These are phyloP conservation scores for Campylomormyrus numenius DNA, from an alignment of 2,113 vertebrate species.

Conservation along the genomic window DNA sequence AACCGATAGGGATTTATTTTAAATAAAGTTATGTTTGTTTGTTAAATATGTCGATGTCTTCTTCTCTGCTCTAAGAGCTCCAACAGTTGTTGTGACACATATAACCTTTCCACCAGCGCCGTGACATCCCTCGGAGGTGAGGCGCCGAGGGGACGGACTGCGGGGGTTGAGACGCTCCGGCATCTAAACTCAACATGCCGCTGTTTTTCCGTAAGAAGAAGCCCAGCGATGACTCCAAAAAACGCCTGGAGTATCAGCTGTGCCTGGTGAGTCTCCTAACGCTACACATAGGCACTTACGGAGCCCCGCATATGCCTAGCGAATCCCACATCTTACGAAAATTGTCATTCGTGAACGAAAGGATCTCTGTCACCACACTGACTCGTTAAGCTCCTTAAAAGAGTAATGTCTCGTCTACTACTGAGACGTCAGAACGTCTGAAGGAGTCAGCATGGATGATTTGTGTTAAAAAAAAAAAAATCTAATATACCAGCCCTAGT, in stretches of 20 bases:
- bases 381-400: too few species aligned
- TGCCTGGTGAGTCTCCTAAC: conserved; percentile 67
- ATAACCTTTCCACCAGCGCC: not conserved
- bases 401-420: too few species aligned
- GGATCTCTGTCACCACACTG: too few species aligned
- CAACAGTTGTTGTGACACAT: not conserved
- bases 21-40: not conserved
- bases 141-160: not conserved
- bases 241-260: conserved; percentile 85
- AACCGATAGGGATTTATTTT: not conserved
- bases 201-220: conserved; percentile 87
- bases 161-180: not conserved
- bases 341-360: not conserved
- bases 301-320: too few species aligned
- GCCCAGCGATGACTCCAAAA: conserved; percentile 75
- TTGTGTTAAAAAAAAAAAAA: too few species aligned
- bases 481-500: not conserved
- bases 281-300: not conserved
- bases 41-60: not conserved
- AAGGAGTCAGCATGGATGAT: not conserved
- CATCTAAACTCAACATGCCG: conserved; percentile 58
- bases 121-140: not conserved
- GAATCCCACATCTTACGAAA: not conserved
- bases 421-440: not conserved
- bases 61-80: not conserved